Evolutionary conservation across 2,113 vertebrate genomes (phyloP).

Genomic region (Noturus placidus): DNA sequence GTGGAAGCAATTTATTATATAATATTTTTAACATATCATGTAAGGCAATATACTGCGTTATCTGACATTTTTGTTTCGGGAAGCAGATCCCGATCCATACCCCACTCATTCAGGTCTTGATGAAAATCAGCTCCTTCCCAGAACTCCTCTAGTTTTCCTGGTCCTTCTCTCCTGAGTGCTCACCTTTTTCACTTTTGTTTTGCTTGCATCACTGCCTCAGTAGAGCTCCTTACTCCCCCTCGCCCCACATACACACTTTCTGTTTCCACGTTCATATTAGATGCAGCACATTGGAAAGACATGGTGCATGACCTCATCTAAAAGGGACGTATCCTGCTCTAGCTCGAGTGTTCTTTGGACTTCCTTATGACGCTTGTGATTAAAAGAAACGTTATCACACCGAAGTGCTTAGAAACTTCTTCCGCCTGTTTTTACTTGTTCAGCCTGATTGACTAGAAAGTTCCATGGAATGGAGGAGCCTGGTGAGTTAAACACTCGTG

Average conservation of each 20-base stretch:
- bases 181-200: constrained; percentile 42
- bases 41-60: neutral
- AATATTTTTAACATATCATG: neutral
- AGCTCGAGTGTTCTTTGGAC: neutral
- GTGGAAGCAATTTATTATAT: neutral
- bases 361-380: constrained; percentile 26
- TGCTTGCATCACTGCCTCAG: neutral
- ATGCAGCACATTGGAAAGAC: neutral
- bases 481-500: neutral
- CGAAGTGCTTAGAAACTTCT: neutral
- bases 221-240: neutral
- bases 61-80: neutral
- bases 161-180: neutral
- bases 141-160: constrained; percentile 6
- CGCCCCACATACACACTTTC: too few species aligned
- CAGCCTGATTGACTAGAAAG: neutral
- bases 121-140: neutral
- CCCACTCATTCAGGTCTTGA: neutral
- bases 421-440: neutral
- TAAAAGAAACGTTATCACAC: neutral
- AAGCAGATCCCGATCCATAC: neutral
- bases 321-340: neutral
- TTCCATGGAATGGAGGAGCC: neutral
- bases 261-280: neutral
- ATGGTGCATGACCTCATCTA: constrained; percentile 13